Conservation (phyloP, 2,113 vertebrate species). For the Thunnus maccoyii region DNA sequence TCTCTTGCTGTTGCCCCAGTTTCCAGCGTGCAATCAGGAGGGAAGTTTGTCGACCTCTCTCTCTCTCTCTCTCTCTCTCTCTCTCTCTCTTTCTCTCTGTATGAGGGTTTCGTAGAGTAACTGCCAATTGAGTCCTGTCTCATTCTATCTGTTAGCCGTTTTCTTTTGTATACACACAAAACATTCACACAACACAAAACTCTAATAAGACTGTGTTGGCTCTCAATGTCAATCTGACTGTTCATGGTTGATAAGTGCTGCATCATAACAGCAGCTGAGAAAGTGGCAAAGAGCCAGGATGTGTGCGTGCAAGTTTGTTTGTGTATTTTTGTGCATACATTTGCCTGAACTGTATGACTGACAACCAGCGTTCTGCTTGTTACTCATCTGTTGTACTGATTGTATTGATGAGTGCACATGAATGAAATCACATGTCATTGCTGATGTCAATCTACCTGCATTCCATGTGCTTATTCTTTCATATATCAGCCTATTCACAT, state of each 20-base stretch:
- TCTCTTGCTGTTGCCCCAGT: constrained; percentile 35
- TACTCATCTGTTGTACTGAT: neutral
- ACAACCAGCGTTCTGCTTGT: neutral
- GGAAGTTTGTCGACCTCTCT: constrained; percentile 23
- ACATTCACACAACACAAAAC: constrained; percentile 22
- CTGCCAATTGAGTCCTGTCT: constrained; percentile 31
- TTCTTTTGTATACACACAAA: constrained; percentile 24
- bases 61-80: neutral
- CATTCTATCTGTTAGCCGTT: neutral
- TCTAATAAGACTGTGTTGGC: constrained; percentile 15
- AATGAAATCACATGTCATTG: neutral
- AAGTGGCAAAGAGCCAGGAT: neutral
- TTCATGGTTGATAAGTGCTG: constrained; percentile 17
- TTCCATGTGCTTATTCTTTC: neutral
- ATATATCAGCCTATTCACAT: neutral
- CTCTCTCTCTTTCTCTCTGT: neutral
- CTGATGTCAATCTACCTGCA: neutral
- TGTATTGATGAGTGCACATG: neutral
- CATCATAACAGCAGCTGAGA: constrained; percentile 32
- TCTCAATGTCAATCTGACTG: neutral
- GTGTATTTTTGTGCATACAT: neutral
- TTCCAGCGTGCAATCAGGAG: constrained; percentile 21
- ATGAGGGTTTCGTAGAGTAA: neutral
- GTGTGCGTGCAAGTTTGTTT: neutral
- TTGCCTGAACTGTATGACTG: neutral